Conservation (phyloP, 2,113 vertebrate genomes). For the Pao palembangensis region DNA sequence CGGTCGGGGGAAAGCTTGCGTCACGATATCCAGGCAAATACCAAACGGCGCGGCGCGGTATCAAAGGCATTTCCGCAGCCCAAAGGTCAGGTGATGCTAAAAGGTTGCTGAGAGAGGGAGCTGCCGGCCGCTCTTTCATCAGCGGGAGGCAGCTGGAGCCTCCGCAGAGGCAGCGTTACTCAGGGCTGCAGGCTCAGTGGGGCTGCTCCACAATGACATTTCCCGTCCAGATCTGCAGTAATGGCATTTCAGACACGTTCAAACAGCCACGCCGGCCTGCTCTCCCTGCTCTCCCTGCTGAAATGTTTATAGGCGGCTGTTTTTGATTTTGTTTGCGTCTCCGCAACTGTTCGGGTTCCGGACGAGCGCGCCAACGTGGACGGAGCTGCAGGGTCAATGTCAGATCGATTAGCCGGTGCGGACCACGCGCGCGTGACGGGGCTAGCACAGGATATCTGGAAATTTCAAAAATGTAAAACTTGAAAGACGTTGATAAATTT, state of each 20-base stretch:
- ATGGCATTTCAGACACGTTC: conserved; percentile 82
- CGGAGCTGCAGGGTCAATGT: conserved; percentile 13
- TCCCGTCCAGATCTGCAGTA: conserved; percentile 80
- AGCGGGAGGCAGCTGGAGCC: conserved; percentile 71
- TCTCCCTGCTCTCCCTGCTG: conserved; percentile 53
- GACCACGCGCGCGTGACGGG: conserved; percentile 19
- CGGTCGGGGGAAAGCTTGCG: conserved; percentile 38
- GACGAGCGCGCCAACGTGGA: too few relatives aligned
- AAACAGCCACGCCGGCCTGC: conserved; percentile 66
- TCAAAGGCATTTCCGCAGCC: conserved; percentile 71
- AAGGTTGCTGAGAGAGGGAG: conserved; percentile 71
- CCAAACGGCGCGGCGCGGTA: conserved; percentile 67
- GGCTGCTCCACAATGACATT: conserved; percentile 79
- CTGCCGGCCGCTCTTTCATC: conserved; percentile 71
- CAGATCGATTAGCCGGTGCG: conserved; percentile 44
- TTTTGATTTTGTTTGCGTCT: conserved; percentile 58
- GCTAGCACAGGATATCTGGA: conserved; percentile 12
- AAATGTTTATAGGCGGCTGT: conserved; percentile 64
- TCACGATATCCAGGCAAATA: conserved; percentile 65
- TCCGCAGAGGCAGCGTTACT: conserved; percentile 65
- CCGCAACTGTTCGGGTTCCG: too few relatives aligned
- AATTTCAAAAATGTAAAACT: conserved; percentile 46
- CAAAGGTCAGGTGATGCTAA: conserved; percentile 77
- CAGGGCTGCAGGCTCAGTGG: conserved; percentile 68
- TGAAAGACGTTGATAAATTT: conserved; percentile 11